These are phyloP conservation scores for Chloropsis hardwickii DNA, from an alignment of 2,113 vertebrate species.

Conservation along the genomic window DNA sequence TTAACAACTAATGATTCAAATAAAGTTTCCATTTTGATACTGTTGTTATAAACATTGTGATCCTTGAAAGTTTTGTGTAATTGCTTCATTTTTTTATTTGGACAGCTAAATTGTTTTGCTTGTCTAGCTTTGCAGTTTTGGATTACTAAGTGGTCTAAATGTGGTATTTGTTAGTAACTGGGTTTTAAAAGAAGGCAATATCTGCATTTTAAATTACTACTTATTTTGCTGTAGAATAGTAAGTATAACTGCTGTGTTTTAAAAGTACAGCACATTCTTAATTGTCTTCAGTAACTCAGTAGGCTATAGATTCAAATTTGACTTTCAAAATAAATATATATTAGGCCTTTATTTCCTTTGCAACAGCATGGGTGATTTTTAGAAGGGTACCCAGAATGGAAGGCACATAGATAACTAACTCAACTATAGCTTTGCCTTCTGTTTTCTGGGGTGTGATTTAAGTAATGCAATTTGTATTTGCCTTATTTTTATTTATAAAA, in stretches of 20 bases:
- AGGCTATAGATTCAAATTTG: neutral
- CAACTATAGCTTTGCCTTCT: neutral
- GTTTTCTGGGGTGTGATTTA: neutral
- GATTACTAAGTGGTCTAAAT: neutral
- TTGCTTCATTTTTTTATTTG: neutral
- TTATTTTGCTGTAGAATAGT: neutral
- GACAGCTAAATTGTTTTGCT: neutral
- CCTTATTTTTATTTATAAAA: neutral
- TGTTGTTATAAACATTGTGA: neutral
- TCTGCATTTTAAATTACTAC: neutral
- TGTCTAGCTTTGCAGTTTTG: neutral
- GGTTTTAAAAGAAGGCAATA: neutral
- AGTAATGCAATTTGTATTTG: neutral
- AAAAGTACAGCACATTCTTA: neutral
- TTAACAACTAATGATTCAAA: neutral
- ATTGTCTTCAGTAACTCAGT: neutral
- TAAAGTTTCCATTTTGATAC: neutral
- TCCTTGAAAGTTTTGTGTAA: neutral
- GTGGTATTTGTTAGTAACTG: neutral
- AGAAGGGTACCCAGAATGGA: neutral
- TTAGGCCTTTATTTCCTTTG: neutral
- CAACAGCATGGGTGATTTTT: neutral
- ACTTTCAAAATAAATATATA: neutral
- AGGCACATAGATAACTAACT: neutral
- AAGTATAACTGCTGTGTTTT: neutral